A percentile compares a stretch with the other conserved stretches of the same genome.
These are phyloP conservation scores for Elgaria multicarinata DNA, from an alignment of 2,113 vertebrate species.

Conservation along the genomic window DNA sequence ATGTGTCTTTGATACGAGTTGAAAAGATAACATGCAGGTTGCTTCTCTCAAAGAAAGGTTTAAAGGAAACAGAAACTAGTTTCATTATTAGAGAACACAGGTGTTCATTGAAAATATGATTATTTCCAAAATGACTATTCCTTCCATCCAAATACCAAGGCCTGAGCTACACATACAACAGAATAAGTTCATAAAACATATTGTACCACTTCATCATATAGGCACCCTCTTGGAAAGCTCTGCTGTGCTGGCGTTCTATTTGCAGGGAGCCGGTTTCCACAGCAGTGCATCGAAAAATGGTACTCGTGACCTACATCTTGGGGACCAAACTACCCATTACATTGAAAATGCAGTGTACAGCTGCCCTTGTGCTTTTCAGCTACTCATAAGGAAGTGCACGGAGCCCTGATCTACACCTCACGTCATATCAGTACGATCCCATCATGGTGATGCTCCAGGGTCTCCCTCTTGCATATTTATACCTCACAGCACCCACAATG, in stretches of 20 bases:
- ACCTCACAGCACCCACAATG: too few species aligned
- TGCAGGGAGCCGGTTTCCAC: neutral
- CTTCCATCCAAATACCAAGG: neutral
- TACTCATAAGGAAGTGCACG: too few species aligned
- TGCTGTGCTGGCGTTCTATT: neutral
- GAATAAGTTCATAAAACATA: neutral
- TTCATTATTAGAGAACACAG: constrained; percentile 1
- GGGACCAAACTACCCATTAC: too few species aligned
- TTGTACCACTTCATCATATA: neutral
- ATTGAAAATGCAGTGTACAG: too few species aligned
- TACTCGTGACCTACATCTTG: neutral
- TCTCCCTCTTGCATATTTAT: too few species aligned
- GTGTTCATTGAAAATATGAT: neutral
- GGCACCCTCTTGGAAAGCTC: neutral
- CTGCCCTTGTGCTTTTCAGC: too few species aligned
- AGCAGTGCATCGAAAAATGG: neutral
- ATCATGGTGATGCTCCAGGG: too few species aligned
- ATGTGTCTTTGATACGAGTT: neutral
- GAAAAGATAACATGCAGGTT: neutral
- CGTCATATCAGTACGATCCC: too few species aligned
- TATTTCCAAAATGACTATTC: neutral
- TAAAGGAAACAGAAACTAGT: constrained; percentile 24
- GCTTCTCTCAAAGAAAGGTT: neutral
- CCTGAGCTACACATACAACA: neutral
- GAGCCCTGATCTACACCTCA: too few species aligned